A percentile compares a stretch with the other conserved stretches of the same genome.
Evolutionary conservation across 2,113 vertebrate species (phyloP).

Genomic region (Grantiella picta): DNA sequence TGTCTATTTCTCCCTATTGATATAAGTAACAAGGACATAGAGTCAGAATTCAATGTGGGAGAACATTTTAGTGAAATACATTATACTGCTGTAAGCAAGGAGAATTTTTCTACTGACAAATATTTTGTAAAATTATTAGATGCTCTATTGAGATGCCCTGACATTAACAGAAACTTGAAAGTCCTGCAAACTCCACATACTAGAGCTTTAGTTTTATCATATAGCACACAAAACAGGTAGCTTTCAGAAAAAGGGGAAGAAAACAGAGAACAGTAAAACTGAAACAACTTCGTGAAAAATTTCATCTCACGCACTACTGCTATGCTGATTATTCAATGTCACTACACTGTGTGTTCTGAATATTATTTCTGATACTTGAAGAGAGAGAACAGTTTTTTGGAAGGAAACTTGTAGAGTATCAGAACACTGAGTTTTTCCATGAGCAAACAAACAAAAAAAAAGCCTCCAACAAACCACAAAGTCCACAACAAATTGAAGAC

Average conservation of each 20-base stretch:
- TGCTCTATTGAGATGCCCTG: neutral
- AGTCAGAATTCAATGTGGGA: neutral
- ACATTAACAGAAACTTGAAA: neutral
- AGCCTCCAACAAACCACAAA: fast-evolving
- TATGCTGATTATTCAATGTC: neutral
- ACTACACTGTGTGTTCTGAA: neutral
- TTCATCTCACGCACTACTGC: neutral
- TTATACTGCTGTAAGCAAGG: neutral
- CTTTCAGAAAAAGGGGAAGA: neutral
- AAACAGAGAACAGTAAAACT: neutral
- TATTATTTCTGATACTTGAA: neutral
- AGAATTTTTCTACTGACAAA: neutral
- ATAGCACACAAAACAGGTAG: neutral
- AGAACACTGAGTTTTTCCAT: neutral
- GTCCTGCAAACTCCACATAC: neutral
- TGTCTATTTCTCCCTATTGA: neutral
- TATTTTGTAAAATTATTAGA: neutral
- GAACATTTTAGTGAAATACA: neutral
- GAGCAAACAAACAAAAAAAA: neutral
- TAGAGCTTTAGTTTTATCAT: neutral
- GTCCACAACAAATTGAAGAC: neutral
- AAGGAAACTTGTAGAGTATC: neutral
- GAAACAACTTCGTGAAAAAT: neutral
- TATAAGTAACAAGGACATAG: neutral
- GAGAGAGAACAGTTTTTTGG: neutral